phyloP scores from a whole-genome alignment of 2,797 vertebrate species.

The Rhinatrema bivittatum region DNA sequence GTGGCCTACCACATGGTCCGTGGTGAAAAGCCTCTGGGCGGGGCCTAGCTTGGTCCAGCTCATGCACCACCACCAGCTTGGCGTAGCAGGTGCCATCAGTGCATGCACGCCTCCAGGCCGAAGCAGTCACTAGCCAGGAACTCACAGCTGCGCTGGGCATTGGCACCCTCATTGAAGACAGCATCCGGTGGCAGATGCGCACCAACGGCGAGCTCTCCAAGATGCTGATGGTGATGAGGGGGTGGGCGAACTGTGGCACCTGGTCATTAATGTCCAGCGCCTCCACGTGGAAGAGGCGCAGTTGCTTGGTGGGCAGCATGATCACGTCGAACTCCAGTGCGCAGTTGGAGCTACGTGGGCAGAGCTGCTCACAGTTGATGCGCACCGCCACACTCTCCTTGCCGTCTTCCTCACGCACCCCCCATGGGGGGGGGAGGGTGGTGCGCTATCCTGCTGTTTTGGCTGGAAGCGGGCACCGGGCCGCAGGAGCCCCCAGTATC shows the following conservation, averaged over 20 bases:
- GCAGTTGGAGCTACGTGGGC: conserved; percentile 88
- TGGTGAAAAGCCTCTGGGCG: no score
- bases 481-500: no score
- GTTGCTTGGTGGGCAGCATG: conserved; percentile 86
- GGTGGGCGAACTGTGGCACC: conserved; percentile 82
- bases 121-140: conserved; percentile 86
- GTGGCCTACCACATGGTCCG: no score
- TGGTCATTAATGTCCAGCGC: conserved; percentile 97
- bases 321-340: conserved; percentile 94
- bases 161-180: conserved; percentile 86
- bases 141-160: conserved; percentile 83
- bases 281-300: conserved; percentile 91
- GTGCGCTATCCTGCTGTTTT: conserved; percentile 79
- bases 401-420: conserved; percentile 84
- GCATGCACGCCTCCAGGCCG: conserved; percentile 78
- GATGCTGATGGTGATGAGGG: conserved; percentile 88
- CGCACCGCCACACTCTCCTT: conserved; percentile 85
- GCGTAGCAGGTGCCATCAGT: conserved; percentile 92
- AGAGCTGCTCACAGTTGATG: conserved; percentile 92
- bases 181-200: conserved; percentile 87
- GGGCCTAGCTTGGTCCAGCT: no score
- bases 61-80: conserved; percentile 82
- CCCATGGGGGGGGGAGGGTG: no score
- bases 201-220: conserved; percentile 88
- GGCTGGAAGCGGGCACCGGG: conserved; percentile 85